These are phyloP conservation scores for Oreochromis mossambicus DNA, from an alignment of 2,797 vertebrate species.

Conservation along the genomic window DNA sequence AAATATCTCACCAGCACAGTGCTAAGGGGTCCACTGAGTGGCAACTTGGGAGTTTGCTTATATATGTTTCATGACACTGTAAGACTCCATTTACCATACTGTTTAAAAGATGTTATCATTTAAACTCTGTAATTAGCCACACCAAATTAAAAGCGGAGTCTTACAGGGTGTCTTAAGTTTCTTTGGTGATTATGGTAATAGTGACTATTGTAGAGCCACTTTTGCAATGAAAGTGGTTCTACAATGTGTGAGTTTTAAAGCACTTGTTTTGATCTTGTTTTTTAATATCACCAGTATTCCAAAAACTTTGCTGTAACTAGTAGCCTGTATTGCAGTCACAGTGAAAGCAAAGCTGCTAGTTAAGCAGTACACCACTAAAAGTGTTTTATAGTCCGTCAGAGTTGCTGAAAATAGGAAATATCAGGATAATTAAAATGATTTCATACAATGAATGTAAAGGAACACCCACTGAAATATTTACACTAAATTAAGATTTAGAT, in stretches of 20 bases:
- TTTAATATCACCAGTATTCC: neutral
- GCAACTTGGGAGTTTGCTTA: constrained; percentile 44
- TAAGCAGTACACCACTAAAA: neutral
- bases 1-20: constrained; percentile 45
- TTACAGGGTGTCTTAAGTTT: constrained; percentile 32
- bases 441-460: neutral
- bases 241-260: neutral
- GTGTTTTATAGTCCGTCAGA: neutral
- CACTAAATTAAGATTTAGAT: neutral
- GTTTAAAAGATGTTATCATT: constrained; percentile 45
- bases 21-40: constrained; percentile 25
- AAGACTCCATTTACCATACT: constrained; percentile 31
- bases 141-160: constrained; percentile 2
- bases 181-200: neutral
- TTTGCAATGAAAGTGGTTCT: neutral
- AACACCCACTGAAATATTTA: neutral
- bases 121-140: constrained; percentile 24
- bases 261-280: neutral
- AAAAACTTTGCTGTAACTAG: neutral
- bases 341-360: neutral
- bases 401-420: neutral
- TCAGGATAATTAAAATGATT: neutral
- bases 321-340: neutral
- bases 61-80: constrained; percentile 44
- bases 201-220: neutral